Evolutionary conservation across 2,888 invertebrate genomes (phyloP).

Genomic region (Lacanobia wlatinum): DNA sequence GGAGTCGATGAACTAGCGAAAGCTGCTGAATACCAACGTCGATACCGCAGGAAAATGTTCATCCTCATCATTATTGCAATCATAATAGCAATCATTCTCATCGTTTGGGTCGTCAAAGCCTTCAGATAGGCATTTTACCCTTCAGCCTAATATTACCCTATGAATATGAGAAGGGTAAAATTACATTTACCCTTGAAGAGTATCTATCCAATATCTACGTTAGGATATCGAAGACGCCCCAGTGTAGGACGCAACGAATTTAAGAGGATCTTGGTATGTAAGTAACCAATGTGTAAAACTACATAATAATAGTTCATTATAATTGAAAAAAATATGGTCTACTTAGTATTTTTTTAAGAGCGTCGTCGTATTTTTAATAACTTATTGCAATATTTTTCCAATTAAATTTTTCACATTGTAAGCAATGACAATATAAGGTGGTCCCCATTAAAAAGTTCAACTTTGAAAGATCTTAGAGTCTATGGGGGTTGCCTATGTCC

Average conservation of each 20-base stretch:
- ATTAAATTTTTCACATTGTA: neutral
- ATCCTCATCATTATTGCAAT: slow-evolving; percentile 93
- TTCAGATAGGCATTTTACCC: slow-evolving; percentile 82
- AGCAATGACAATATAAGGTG: too few species aligned
- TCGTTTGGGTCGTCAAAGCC: slow-evolving; percentile 92
- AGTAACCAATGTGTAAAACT: slow-evolving; percentile 22
- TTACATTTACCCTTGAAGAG: slow-evolving; percentile 35
- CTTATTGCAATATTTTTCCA: neutral
- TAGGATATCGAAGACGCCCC: slow-evolving; percentile 52
- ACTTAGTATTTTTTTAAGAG: neutral
- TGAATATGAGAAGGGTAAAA: slow-evolving; percentile 37
- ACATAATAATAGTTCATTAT: slow-evolving; percentile 8
- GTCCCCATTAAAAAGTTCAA: neutral
- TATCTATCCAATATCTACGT: slow-evolving; percentile 52
- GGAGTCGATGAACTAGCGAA: slow-evolving; percentile 95
- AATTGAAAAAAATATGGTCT: slow-evolving; percentile 14
- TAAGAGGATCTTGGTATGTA: slow-evolving; percentile 21
- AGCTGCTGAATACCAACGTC: slow-evolving; percentile 94
- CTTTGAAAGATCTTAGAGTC: neutral
- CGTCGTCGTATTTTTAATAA: slow-evolving; percentile 1
- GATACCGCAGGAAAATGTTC: slow-evolving; percentile 93
- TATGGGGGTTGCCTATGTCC: neutral
- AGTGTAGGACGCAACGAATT: slow-evolving; percentile 54
- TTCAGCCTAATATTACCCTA: slow-evolving; percentile 20
- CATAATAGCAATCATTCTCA: slow-evolving; percentile 92